Evolutionary conservation across 2,113 vertebrate species (phyloP).

Genomic region (Spermophilus dauricus): DNA sequence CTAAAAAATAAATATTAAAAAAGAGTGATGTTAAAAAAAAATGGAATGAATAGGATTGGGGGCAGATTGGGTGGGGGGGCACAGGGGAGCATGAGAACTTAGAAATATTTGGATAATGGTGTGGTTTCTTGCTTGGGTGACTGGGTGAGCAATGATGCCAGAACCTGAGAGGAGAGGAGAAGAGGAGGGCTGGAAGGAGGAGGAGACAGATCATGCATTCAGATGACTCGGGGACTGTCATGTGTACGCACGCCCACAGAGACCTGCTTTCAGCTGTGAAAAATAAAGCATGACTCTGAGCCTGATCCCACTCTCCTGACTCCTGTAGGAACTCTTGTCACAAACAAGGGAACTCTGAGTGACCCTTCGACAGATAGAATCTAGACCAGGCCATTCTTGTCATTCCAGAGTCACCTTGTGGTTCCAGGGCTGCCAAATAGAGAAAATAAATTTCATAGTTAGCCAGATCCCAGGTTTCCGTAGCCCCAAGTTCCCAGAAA

Average conservation of each 20-base stretch:
- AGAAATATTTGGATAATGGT: neutral
- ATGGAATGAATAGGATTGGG: neutral
- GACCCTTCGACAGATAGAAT: neutral
- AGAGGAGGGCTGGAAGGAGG: constrained; percentile 9
- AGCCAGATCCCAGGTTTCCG: neutral
- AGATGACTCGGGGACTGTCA: neutral
- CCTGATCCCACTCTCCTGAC: neutral
- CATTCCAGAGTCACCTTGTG: neutral
- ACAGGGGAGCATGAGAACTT: neutral
- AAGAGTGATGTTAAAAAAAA: neutral
- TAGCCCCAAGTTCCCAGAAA: neutral
- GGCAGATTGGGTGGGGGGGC: neutral
- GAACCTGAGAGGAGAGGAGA: neutral
- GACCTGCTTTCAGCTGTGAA: neutral
- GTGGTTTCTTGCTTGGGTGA: neutral
- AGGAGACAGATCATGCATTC: neutral
- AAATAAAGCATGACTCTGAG: neutral
- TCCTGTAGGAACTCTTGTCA: neutral
- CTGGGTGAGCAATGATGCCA: neutral
- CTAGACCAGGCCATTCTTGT: neutral
- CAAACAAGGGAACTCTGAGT: neutral
- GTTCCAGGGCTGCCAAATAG: neutral
- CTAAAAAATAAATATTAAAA: no score
- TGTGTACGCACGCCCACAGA: neutral
- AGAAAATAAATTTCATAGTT: neutral